These are phyloP conservation scores for Boloria euphrosyne DNA, from an alignment of 2,888 invertebrate genomes.

Conservation along the genomic window DNA sequence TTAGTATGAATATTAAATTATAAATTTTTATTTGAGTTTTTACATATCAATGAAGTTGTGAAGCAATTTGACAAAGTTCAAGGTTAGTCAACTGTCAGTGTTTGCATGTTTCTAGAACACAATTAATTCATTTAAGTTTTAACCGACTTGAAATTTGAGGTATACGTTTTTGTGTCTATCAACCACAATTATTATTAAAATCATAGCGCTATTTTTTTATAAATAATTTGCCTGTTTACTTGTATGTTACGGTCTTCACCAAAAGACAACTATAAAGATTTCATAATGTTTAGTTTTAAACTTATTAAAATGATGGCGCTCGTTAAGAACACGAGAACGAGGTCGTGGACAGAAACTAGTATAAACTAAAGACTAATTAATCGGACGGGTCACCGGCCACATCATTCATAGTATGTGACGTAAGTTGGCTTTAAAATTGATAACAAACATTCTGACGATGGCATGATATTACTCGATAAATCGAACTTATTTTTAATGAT, in stretches of 20 bases:
- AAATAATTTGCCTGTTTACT: too few species aligned
- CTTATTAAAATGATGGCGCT: neutral
- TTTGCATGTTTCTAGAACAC: too few species aligned
- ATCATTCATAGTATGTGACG: neutral
- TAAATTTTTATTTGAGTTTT: neutral
- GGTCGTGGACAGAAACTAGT: neutral
- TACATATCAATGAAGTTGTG: too few species aligned
- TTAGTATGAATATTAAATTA: neutral
- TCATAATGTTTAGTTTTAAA: neutral
- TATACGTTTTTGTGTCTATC: too few species aligned
- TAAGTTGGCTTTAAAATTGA: conserved; percentile 1
- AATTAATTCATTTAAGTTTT: too few species aligned
- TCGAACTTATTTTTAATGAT: neutral
- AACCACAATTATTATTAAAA: too few species aligned
- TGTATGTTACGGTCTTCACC: too few species aligned
- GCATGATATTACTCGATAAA: neutral
- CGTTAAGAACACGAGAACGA: neutral
- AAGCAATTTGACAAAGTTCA: too few species aligned
- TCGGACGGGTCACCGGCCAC: neutral
- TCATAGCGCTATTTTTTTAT: too few species aligned
- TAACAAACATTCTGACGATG: neutral
- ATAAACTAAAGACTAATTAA: neutral
- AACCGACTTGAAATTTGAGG: too few species aligned
- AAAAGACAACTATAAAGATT: too few species aligned
- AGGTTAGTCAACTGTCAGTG: too few species aligned